Percentiles rank a stretch among this genome's conserved stretches.
Evolutionary conservation across 2,797 vertebrate genomes (phyloP).

Genomic region (Sebastes minor): DNA sequence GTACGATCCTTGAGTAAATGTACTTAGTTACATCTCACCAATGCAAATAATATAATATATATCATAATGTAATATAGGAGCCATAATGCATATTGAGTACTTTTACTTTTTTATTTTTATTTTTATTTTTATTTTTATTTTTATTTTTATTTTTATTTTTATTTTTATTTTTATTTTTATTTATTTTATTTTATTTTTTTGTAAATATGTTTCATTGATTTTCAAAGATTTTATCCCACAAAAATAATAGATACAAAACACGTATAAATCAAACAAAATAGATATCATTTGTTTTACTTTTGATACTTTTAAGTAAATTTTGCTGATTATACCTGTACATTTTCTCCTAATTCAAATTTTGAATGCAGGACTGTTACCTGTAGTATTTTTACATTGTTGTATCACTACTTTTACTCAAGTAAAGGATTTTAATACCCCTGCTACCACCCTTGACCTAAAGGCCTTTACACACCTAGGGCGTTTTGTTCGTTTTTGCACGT

Average conservation of each 20-base stretch:
- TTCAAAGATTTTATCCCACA: no score
- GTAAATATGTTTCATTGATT: no score
- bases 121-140: no score
- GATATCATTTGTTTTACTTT: no score
- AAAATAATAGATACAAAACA: no score
- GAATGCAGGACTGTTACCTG: neutral
- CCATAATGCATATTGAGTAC: neutral
- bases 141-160: no score
- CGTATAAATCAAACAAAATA: no score
- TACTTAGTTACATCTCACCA: neutral
- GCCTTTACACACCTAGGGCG: rapidly evolving
- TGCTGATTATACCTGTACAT: no score
- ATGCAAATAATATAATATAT: neutral
- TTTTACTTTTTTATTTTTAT: neutral
- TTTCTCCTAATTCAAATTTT: neutral
- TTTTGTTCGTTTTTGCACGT: no score
- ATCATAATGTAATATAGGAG: neutral
- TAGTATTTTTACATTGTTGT: neutral
- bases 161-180: no score
- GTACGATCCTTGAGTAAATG: neutral
- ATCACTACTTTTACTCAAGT: neutral
- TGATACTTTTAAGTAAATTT: no score
- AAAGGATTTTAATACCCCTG: neutral
- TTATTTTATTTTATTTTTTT: no score
- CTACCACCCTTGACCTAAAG: neutral